Evolutionary conservation across 2,888 invertebrate genomes (phyloP), one percentile per base, ranked within the genome.

Genomic region (Lomographa bimaculata): DNA sequence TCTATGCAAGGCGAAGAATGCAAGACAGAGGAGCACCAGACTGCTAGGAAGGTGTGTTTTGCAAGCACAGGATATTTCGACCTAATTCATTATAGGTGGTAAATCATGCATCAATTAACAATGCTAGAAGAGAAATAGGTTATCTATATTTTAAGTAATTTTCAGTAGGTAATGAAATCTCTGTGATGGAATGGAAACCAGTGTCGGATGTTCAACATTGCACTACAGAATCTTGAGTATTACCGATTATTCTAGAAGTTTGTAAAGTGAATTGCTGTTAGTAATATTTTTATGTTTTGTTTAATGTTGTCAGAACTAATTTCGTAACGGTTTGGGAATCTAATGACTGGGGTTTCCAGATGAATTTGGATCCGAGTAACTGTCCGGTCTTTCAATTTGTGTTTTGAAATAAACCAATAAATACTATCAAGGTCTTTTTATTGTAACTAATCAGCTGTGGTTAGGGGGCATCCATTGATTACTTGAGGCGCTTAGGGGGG

Each of bases 231-330:
- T 82, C 79, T n/a, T 83, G 78, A 85, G 84, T 86, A 84, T 84
- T 86, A 83, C 70, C 77, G 68, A 66, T 77, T 86, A 71, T 79
- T 76, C 79, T 84, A 82, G 62, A 74, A 72, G 70, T 73, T 72
- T 77, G 66, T 73, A 60, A 81, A 74, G 74, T 80, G 76, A 79
- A 76, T 77, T 77, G 79, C 82, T 86, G 83, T 85, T 85, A 83
- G 85, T 85, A 79, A 82, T 79, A 76, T 79, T 76, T 78, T 77
- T 76, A 77, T 80, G 77, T 84, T 84, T 82, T 82, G 78, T 84
- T 84, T 80, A 80, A 85, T 81, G 82, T 84, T 84, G 82, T 83
- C 78, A 70, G 64, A 82, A 86, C 82, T 86, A 85, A 86, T 82
- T 81, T 78, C 69, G 71, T 77, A 68, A 77, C 74, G 75, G 75